Evolutionary conservation across 2,888 invertebrate genomes (phyloP).

Genomic region (Aphidoletes aphidimyza): DNA sequence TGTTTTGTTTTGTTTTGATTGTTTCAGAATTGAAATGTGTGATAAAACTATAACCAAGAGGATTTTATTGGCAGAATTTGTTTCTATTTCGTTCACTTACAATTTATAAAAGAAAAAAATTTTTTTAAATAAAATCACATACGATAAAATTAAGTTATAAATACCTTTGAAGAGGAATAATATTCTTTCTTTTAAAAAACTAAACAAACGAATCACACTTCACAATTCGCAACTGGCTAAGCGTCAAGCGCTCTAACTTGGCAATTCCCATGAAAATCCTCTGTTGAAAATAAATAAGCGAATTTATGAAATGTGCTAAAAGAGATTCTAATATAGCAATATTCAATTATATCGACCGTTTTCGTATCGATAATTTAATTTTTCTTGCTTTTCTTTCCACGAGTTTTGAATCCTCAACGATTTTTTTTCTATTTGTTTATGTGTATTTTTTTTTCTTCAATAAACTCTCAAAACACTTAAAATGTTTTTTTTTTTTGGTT

Average conservation of each 20-base stretch:
- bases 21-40: neutral
- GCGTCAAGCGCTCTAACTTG: too few relatives aligned
- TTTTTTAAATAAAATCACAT: slow-evolving; percentile 35
- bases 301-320: neutral
- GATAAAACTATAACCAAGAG: neutral
- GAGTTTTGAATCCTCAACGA: neutral
- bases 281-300: neutral
- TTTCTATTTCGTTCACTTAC: neutral
- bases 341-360: neutral
- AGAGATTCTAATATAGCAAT: slow-evolving; percentile 14
- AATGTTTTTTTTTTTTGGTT: neutral
- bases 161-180: slow-evolving; percentile 48
- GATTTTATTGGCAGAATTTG: neutral
- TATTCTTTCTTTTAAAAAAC: neutral
- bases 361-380: neutral
- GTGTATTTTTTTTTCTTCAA: neutral
- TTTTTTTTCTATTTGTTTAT: neutral
- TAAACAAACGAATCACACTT: neutral
- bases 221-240: neutral
- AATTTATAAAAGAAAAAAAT: neutral
- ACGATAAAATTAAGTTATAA: slow-evolving; percentile 40
- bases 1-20: neutral
- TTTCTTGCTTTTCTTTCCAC: neutral
- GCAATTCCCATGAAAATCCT: neutral
- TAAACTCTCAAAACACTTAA: slow-evolving; percentile 10